phyloP scores from a whole-genome alignment of 2,113 vertebrate genomes.

The Clarias macrocephalus region DNA sequence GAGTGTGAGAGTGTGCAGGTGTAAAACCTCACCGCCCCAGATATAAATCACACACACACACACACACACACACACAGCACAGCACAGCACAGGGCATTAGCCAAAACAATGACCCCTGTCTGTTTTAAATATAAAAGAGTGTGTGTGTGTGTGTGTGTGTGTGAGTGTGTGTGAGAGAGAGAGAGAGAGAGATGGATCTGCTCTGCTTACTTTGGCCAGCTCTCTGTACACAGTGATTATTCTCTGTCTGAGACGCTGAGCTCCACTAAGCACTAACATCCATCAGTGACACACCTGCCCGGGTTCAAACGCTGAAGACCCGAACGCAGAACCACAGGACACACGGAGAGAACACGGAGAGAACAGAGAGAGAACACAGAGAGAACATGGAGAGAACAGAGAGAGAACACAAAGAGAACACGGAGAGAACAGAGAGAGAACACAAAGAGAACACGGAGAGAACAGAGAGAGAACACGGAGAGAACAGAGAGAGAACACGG shows the following conservation, averaged over 20 bases:
- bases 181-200: slow-evolving; percentile 62
- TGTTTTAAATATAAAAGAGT: slow-evolving; percentile 63
- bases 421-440: no score
- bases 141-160: slow-evolving; percentile 64
- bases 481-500: no score
- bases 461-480: no score
- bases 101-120: slow-evolving; percentile 56
- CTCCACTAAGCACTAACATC: slow-evolving; percentile 77
- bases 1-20: slow-evolving; percentile 42
- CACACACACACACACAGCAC: slow-evolving; percentile 46
- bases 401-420: no score
- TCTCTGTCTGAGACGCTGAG: slow-evolving; percentile 74
- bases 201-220: slow-evolving; percentile 70
- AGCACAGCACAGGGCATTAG: slow-evolving; percentile 44
- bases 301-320: slow-evolving; percentile 53
- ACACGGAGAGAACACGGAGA: not conserved
- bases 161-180: slow-evolving; percentile 49
- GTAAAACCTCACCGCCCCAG: not conserved
- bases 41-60: slow-evolving; percentile 47
- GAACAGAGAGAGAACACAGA: not conserved
- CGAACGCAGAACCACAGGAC: slow-evolving; percentile 26
- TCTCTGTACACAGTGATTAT: slow-evolving; percentile 74
- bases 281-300: slow-evolving; percentile 76
- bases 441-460: no score
- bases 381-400: not conserved